Base-by-base conservation (phyloP, 2,113 vertebrate species). In the Aythya baeri region DNA sequence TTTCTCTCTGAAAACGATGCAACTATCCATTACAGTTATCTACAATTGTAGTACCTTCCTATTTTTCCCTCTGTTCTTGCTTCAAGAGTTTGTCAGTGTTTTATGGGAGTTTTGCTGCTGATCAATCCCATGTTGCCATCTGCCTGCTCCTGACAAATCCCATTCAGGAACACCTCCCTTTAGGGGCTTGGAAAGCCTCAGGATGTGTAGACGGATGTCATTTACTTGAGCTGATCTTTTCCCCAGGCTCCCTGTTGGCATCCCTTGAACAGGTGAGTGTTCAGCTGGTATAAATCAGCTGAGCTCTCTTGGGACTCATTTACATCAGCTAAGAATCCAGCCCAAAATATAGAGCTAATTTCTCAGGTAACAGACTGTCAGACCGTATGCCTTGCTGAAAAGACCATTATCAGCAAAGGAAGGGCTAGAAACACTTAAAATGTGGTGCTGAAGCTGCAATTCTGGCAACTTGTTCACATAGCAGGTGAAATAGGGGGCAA, bases 241-340 rank as follows among this genome's bases (percentile, higher is more conserved):
- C 83, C 73, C 43, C 5, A 2, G n/a, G 14, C 72, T 92, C 94
- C 83, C 91, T 84, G 73, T 46, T 81, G 92, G 66, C 95, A 57
- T 68, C 70, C 73, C 70, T 72, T n/a, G 66, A 94, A 44, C 86
- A 96, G 96, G 95, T 95, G 95, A 96, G 66, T 61, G 43, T 72
- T 95, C 90, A 95, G 86, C 83, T 92, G 80, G 8, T 62, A 58
- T 21, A 83, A 87, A 91, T 86, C 80, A 94, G 77, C 54, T 5
- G 38, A 89, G 86, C 20, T 92, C 94, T 83, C 92, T 27, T 68
- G 88, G 83, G 95, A 84, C 86, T 96, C 88, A 87, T 94, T 88
- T 84, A 76, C 17, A 94, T 54, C 92, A 75, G 27, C 80, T 70
- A 78, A 61, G 86, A 94, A 91, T 32, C 58, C 62, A 87, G 80